These are phyloP conservation scores for Phortica variegata DNA, from an alignment of 1,140 invertebrate genomes.

Conservation along the genomic window DNA sequence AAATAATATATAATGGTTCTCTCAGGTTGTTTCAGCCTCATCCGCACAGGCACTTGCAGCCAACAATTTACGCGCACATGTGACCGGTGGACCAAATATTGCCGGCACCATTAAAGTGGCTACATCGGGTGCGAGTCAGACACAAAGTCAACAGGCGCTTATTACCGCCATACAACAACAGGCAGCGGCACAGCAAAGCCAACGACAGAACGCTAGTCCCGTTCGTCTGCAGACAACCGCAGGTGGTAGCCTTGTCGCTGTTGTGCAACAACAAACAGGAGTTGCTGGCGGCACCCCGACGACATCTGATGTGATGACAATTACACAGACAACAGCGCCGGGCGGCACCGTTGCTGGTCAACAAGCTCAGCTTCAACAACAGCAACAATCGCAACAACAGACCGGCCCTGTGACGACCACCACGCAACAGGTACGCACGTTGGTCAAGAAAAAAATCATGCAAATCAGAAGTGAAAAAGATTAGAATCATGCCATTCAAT, in stretches of 20 bases:
- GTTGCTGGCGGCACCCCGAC: slow-evolving; percentile 28
- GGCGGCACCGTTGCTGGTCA: slow-evolving; percentile 27
- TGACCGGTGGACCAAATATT: slow-evolving; percentile 50
- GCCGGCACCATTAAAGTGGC: slow-evolving; percentile 59
- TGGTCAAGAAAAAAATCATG: slow-evolving; percentile 57
- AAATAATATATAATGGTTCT: too few species aligned
- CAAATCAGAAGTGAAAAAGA: slow-evolving; percentile 53
- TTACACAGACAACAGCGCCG: slow-evolving; percentile 39
- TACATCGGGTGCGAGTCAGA: slow-evolving; percentile 31
- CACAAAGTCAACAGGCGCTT: slow-evolving; percentile 56
- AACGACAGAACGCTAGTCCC: slow-evolving; percentile 57
- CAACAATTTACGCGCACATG: slow-evolving; percentile 56
- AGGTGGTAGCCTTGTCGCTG: slow-evolving; percentile 58
- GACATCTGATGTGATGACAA: slow-evolving; percentile 46
- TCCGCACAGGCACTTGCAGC: slow-evolving; percentile 58
- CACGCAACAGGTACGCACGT: slow-evolving; percentile 53
- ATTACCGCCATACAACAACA: slow-evolving; percentile 45
- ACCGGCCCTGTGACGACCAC: slow-evolving; percentile 29
- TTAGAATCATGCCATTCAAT: slow-evolving; percentile 25
- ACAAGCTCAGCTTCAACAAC: slow-evolving; percentile 32
- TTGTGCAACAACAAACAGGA: slow-evolving; percentile 58
- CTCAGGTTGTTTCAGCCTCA: slow-evolving; percentile 59
- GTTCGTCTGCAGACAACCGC: slow-evolving; percentile 59
- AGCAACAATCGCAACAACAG: slow-evolving; percentile 30
- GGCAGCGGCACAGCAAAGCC: slow-evolving; percentile 47